Conservation (phyloP, 37 sponge, comb jelly and placozoan species). For the Bolinopsis microptera region DNA sequence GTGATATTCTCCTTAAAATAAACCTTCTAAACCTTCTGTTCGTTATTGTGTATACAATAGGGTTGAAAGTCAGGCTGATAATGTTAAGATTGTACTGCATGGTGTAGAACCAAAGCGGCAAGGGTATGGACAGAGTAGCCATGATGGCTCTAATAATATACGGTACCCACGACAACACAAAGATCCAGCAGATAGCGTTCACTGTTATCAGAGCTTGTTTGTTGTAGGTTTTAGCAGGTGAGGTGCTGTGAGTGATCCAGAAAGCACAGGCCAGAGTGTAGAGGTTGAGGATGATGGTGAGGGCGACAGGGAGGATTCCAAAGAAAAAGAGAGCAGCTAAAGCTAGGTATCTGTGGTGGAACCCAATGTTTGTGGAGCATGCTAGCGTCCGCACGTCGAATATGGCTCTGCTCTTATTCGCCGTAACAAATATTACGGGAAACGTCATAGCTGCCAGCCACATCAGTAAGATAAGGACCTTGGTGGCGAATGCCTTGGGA, state of each 20-base stretch:
- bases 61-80: slow-evolving; percentile 54
- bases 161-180: slow-evolving; percentile 47
- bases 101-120: slow-evolving; percentile 57
- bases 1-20: background rate
- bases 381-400: slow-evolving; percentile 45
- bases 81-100: slow-evolving; percentile 59
- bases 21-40: slow-evolving; percentile 52
- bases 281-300: slow-evolving; percentile 9
- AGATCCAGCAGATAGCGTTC: slow-evolving; percentile 29
- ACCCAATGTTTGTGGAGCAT: background rate
- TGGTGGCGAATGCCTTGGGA: background rate
- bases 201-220: slow-evolving; percentile 55
- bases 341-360: background rate
- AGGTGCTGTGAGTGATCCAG: background rate
- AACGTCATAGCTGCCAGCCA: background rate
- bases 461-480: background rate
- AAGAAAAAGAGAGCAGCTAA: background rate
- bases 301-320: slow-evolving; percentile 32
- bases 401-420: slow-evolving; percentile 53
- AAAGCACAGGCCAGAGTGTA: slow-evolving; percentile 11
- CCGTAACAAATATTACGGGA: slow-evolving; percentile 3
- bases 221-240: background rate
- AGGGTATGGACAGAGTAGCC: background rate
- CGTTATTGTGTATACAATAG: slow-evolving; percentile 30
- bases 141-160: slow-evolving; percentile 6